Conservation (phyloP, 2,888 invertebrate genomes). For the Machimus atricapillus region DNA sequence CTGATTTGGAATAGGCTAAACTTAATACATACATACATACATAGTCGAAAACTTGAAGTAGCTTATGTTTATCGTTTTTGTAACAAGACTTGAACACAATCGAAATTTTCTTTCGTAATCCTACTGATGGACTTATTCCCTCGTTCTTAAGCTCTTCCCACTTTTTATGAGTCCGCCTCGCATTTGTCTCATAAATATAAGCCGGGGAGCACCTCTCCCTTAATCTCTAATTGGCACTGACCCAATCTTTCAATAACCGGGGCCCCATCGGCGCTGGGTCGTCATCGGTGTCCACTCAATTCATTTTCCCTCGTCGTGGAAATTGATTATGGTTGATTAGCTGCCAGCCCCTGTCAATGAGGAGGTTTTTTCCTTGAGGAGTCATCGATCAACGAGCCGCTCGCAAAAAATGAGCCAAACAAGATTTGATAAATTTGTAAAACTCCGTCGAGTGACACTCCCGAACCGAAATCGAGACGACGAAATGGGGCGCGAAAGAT, state of each 20-base stretch:
- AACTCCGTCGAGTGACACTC: constrained; percentile 32
- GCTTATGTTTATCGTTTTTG: no score
- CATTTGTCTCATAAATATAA: neutral
- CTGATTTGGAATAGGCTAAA: no score
- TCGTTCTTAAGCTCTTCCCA: neutral
- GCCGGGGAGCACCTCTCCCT: neutral
- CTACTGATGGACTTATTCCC: neutral
- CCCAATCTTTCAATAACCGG: neutral
- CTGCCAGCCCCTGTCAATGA: constrained; percentile 28
- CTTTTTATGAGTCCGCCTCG: neutral
- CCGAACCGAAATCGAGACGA: constrained; percentile 24
- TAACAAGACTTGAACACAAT: neutral
- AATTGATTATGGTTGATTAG: constrained; percentile 40
- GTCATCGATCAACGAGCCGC: constrained; percentile 17
- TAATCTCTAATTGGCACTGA: neutral
- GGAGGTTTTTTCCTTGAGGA: constrained; percentile 1
- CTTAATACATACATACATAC: no score
- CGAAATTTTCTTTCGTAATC: no score
- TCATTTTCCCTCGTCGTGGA: constrained; percentile 4
- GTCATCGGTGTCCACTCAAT: constrained; percentile 27
- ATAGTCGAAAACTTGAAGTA: no score
- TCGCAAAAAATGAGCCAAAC: constrained; percentile 16
- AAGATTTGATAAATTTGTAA: constrained; percentile 42
- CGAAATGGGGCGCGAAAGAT: constrained; percentile 39
- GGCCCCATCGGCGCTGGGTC: neutral